phyloP scores from a whole-genome alignment of 2,888 invertebrate genomes.

The Cerceris rybyensis region DNA sequence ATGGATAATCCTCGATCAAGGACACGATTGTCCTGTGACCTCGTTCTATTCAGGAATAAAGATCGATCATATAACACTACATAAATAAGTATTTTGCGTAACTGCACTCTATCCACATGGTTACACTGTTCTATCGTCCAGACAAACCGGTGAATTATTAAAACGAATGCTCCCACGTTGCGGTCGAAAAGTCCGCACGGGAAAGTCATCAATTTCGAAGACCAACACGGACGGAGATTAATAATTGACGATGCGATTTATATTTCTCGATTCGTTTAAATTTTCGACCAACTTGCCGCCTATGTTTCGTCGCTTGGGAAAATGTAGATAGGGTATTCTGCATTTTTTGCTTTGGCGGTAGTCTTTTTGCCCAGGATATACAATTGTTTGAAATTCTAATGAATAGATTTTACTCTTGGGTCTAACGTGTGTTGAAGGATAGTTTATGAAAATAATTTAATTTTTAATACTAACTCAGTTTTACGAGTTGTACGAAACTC shows the following conservation, averaged over 20 bases:
- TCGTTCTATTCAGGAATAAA: constrained; percentile 1
- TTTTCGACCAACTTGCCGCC: not conserved
- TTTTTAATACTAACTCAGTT: too few relatives aligned
- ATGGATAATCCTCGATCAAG: constrained; percentile 8
- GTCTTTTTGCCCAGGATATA: too few relatives aligned
- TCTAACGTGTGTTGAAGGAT: too few relatives aligned
- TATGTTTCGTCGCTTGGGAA: too few relatives aligned
- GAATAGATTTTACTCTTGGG: too few relatives aligned
- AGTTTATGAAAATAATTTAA: too few relatives aligned
- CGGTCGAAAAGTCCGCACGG: not conserved
- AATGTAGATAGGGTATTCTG: too few relatives aligned
- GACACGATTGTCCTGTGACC: not conserved
- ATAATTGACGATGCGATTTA: constrained; percentile 1
- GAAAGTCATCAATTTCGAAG: constrained; percentile 8
- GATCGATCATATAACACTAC: constrained; percentile 9
- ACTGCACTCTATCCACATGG: not conserved
- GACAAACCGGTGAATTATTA: constrained; percentile 33
- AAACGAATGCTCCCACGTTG: constrained; percentile 8
- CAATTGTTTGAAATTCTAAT: too few relatives aligned
- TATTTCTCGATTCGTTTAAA: constrained; percentile 2
- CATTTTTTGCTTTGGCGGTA: too few relatives aligned
- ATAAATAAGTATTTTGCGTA: constrained; percentile 18
- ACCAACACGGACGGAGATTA: constrained; percentile 6
- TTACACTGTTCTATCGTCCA: constrained; percentile 6
- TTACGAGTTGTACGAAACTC: too few relatives aligned